Evolutionary conservation across 2,888 invertebrate genomes (phyloP).

Genomic region (Galerucella pusilla): DNA sequence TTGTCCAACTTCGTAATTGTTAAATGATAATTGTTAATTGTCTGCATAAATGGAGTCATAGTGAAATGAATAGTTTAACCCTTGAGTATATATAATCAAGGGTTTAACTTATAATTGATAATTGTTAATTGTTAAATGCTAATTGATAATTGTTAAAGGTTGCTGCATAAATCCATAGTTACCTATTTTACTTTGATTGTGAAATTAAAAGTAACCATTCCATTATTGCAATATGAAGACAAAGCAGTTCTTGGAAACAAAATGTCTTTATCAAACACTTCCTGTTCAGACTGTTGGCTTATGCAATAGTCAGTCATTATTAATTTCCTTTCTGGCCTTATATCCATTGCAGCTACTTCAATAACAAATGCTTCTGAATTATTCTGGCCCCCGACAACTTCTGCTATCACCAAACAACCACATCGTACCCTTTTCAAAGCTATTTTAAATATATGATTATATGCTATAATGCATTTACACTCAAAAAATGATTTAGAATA

Average conservation of each 20-base stretch:
- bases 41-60: too few relatives aligned
- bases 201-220: conserved; percentile 50
- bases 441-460: conserved; percentile 55
- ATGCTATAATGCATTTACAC: conserved; percentile 51
- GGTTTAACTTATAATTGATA: too few relatives aligned
- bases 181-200: conserved; percentile 47
- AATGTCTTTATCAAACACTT: conserved; percentile 56
- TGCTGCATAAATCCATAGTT: neutral
- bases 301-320: conserved; percentile 56
- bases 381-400: conserved; percentile 51
- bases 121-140: neutral
- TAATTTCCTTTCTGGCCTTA: conserved; percentile 53
- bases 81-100: too few relatives aligned
- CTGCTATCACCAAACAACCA: conserved; percentile 57
- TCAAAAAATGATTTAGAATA: conserved; percentile 38
- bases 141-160: neutral
- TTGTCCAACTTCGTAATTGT: too few relatives aligned
- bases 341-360: conserved; percentile 55
- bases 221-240: conserved; percentile 53
- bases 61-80: too few relatives aligned
- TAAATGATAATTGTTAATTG: too few relatives aligned
- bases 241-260: conserved; percentile 55
- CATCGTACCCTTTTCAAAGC: conserved; percentile 53
- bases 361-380: conserved; percentile 54
- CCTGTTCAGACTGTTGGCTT: conserved; percentile 53